Base-by-base conservation (phyloP, 1,140 invertebrate genomes). In the Tribolium castaneum region DNA sequence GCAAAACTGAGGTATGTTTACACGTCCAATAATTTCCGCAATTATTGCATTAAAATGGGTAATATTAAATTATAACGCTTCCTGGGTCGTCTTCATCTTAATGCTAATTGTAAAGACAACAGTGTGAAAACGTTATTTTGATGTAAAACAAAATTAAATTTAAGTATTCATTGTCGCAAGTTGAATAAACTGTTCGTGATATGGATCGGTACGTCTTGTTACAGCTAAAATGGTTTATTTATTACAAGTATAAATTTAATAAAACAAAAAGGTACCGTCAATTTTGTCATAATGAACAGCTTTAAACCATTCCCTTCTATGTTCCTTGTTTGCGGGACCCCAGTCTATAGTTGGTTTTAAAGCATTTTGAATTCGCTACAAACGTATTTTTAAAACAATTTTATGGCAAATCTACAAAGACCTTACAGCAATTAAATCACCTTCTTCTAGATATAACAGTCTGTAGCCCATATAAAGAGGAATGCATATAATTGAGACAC, bases 401-500 rank as follows among this genome's bases (percentile, higher is more conserved):
- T 35, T 19, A 13, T 30, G 10, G 22, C 19, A 50, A 72, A 16
- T 16, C 6, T 30, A 25, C 1, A 0, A 19, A 50, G 5, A 10
- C 9, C 30, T 73, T 78, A 81, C 80, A 10, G 76, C 71, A 45
- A 76, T 6, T 13, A 80, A 70, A 50, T 79, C 78, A 5, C 80
- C 80, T 39, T 76, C 50, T 75, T 78, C 76, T n/a, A 71, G 1
- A 45, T 80, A 81, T 16, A 80, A 56, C 19, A 81, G 70, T 39
- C 76, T 70, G 30, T 81, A 81, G 7, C 78, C 78, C 76, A 81
- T 81, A 80, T 90, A 90, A 70, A 87, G 80, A 2, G 91, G 91
- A 34, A 92, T 90, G 71, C 88, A 90, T 2, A 90, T 50, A 82
- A 92, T 88, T 19, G 91, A 92, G 16, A 87, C 81, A 9, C 87